Evolutionary conservation across 2,113 vertebrate species (phyloP), one percentile per base, ranked within the genome.

Genomic region (Nycticorax nycticorax): DNA sequence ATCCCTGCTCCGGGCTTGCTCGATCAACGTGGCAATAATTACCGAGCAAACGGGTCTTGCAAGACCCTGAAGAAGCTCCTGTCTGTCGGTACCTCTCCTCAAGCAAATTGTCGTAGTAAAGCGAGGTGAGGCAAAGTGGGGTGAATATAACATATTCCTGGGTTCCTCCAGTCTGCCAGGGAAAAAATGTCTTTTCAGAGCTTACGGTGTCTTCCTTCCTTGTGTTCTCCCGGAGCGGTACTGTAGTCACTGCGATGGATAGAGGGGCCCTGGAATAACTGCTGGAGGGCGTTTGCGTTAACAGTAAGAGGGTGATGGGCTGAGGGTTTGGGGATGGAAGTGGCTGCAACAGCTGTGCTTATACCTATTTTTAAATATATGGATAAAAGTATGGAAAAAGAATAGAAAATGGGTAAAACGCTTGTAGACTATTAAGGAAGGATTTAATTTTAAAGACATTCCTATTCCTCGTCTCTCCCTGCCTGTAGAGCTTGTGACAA

Each of bases 141-240:
- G 73, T 41, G 81, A 75, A 14, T 11, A 15, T 24, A 32, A 66
- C 84, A 48, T 13, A 15, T 4, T 10, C 26, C 60, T 32, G 78
- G 66, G 32, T 37, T 93, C 9, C 32, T 67, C 8, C 43, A 59
- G 39, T 57, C 75, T 89, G 64, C 52, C 68, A 30, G 85, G 52
- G 96, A 6, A 6, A 43, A 43, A 77, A 73, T 43, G 73, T 37
- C 41, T 88, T 53, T 33, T 11, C 37, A 67, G 7, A 67, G 73
- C 39, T 22, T 22, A 6, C 2, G 3, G 30, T 18, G 69, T 64
- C 9, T 45, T 75, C 12, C 72, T 1, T 2, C 63, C 15, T 0
- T 6, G 1, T 8, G 53, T 23, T 23, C 14, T 87, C 41, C n/a
- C 1, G 2, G 62, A 75, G 45, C 0, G 1, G 43, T 9, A 13